Conservation (phyloP, 1,140 invertebrate genomes). For the Muscidifurax raptorellus region DNA sequence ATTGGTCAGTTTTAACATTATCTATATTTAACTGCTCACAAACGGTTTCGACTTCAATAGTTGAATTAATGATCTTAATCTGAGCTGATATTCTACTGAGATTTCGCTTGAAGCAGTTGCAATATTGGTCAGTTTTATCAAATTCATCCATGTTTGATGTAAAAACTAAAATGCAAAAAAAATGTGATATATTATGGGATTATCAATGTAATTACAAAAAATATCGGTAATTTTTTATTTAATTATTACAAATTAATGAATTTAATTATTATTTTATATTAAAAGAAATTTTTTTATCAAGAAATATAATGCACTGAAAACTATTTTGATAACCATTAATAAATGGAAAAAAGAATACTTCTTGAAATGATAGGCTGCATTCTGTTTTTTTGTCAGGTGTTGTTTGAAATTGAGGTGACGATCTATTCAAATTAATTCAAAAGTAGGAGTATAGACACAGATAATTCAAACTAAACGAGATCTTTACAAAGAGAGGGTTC, state of each 20-base stretch:
- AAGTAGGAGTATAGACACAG: no score
- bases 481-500: no score
- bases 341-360: neutral
- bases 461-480: no score
- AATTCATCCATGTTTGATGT: neutral
- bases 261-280: neutral
- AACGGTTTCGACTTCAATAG: neutral
- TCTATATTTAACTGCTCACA: neutral
- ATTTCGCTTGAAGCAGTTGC: constrained; percentile 6
- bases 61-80: neutral
- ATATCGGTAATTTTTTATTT: neutral
- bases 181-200: no score
- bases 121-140: constrained; percentile 16
- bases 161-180: constrained; percentile 10
- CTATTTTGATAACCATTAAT: neutral
- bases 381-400: neutral
- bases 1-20: neutral
- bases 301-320: constrained; percentile 1
- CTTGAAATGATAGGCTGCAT: neutral
- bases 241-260: neutral
- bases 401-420: neutral
- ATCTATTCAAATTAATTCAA: neutral
- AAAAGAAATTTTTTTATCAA: neutral
- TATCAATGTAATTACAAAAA: constrained; percentile 5
- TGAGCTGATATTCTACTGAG: constrained; percentile 12